These are phyloP conservation scores for Platyscapa corneri DNA, from an alignment of 1,140 invertebrate species.

Conservation along the genomic window DNA sequence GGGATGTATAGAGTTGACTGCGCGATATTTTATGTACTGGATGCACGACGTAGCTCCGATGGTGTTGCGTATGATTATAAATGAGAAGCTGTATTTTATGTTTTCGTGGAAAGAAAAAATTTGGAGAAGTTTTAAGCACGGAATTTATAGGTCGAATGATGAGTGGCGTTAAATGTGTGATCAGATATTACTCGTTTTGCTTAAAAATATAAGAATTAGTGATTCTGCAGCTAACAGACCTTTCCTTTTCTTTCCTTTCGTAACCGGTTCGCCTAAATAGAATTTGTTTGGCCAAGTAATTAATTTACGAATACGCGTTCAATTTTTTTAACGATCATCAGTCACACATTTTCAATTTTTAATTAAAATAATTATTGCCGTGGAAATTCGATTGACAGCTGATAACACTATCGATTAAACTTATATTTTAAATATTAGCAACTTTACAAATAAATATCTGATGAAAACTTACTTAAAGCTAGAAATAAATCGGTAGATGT, in stretches of 20 bases:
- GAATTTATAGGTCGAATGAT: neutral
- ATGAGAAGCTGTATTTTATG: conserved; percentile 7
- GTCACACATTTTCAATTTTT: neutral
- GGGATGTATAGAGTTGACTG: neutral
- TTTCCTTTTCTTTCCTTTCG: neutral
- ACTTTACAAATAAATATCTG: too few species aligned
- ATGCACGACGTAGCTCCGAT: neutral
- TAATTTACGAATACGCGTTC: neutral
- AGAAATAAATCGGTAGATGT: too few species aligned
- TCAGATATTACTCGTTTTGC: neutral
- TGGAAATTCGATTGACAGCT: neutral
- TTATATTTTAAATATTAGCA: too few species aligned
- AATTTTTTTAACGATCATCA: neutral
- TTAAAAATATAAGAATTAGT: neutral
- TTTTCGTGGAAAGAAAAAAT: conserved; percentile 29
- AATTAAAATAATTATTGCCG: neutral
- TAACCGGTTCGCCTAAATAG: neutral
- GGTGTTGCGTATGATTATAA: conserved; percentile 1
- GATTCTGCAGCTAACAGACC: neutral
- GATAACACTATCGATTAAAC: neutral
- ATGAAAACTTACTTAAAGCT: too few species aligned
- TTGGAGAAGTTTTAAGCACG: neutral
- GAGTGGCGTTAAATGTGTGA: neutral
- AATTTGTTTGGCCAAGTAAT: neutral
- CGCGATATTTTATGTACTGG: conserved; percentile 40